Base-by-base conservation (phyloP, 2,113 vertebrate genomes). In the Phylloscopus trochilus region DNA sequence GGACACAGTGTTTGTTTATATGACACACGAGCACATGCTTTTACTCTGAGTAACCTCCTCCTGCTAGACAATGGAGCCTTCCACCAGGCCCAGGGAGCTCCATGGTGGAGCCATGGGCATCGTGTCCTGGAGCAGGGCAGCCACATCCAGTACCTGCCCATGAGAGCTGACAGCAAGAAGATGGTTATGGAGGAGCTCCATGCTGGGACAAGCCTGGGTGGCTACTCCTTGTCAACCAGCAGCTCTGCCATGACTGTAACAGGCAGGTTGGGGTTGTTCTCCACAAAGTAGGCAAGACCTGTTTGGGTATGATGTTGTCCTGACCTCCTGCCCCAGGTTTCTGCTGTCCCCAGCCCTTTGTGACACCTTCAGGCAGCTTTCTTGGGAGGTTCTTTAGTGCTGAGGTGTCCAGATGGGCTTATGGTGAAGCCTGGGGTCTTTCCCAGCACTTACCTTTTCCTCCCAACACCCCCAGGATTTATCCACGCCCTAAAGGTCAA, bases 91-190 rank as follows among this genome's bases (percentile, higher is more conserved):
- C 7, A 3, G 55, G 31, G n/a, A 66, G 15, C n/a, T 30, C 43
- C 31, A 9, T 15, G 76, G 15, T n/a, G 85, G 53, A 83, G 18
- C 41, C 0, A 0, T 0, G 13, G 13, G 23, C 0, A 0, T 4
- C 2, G 7, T 28, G 69, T 73, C 60, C 39, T 4, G 1, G 68
- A 47, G 58, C 33, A 3, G 8, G 15, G 27, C 28, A 43, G 75
- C 44, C 33, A 35, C 7, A 1, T 35, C 43, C 37, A 9, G 31
- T 6, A 8, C 22, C 35, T 4, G 2, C 15, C 60, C 4, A 0
- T 55, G 62, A 70, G 58, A 85, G 16, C 49, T 83, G 79, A 51
- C 37, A 77, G 79, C 0, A 2, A 9, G 52, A 33, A 6, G 18
- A n/a, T 37, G 67, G 58, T 49, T 46, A 19, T 3, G 9, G 76